Evolutionary conservation across 1,140 invertebrate genomes (phyloP), one percentile per base, ranked within the genome.

Genomic region (Tetranychus urticae): DNA sequence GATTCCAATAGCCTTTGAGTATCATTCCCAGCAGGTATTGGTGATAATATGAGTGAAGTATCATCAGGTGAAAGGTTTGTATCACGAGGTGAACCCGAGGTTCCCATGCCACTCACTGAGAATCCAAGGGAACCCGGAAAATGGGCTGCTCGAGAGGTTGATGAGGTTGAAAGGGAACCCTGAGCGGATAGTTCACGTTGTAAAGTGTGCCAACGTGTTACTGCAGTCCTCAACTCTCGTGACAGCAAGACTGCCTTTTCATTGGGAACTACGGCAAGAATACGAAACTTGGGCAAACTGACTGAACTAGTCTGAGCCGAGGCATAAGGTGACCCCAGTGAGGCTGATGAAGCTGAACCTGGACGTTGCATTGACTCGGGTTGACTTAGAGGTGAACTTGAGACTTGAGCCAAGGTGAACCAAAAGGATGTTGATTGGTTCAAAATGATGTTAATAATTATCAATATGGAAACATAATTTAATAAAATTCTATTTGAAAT

Each of bases 231-330:
- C 13, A 64, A 56, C 58, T 63, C 63, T n/a, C 56, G 45, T 8
- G 60, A 63, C 12, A 64, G 47, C 36, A 34, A 31, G 1, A 60
- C 55, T 23, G 59, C 63, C 34, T 59, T 58, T 23, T 61, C 59
- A n/a, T 37, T 47, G 0, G 63, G 63, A 23, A 64, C n/a, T 7
- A 61, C 37, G 7, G 63, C 59, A 14, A 64, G 34, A 5, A 64
- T 62, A 12, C 14, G 62, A 56, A 64, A 64, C 50, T 23, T 52
- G 13, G 50, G 50, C 50, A 52, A 10, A 6, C 5, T 6, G 5
- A 42, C 39, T 42, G 39, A 42, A 42, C 39, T 42, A 6, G 39
- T 42, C 10, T 42, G 39, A 6, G 39, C 39, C 10, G 39, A 42
- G 39, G 39, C 39, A 42, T 42, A 42, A 42, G 39, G 39, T 42